phyloP scores from a whole-genome alignment of 1,140 invertebrate species.

The Saccostrea cuccullata region DNA sequence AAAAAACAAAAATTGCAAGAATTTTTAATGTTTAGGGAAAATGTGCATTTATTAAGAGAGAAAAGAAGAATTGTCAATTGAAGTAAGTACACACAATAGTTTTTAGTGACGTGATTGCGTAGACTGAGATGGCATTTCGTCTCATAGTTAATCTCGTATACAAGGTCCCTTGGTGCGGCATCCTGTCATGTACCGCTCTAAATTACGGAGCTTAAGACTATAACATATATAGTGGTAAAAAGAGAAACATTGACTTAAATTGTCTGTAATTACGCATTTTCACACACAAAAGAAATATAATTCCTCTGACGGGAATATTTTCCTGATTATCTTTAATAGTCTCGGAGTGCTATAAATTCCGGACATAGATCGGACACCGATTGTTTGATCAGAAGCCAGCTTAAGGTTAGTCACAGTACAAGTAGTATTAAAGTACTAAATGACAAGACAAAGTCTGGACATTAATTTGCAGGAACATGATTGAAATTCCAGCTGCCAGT shows the following conservation, averaged over 20 bases:
- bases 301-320: background rate
- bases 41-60: too few species aligned
- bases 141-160: too few species aligned
- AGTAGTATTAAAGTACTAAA: constrained; percentile 11
- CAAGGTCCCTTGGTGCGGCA: background rate
- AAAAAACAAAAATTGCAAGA: too few species aligned
- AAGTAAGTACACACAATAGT: too few species aligned
- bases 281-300: constrained; percentile 12
- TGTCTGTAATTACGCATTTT: background rate
- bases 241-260: background rate
- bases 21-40: too few species aligned
- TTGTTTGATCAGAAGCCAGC: constrained; percentile 14
- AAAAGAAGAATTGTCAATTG: too few species aligned
- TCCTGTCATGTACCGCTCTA: background rate
- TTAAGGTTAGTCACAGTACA: background rate
- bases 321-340: constrained; percentile 22
- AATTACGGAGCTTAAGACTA: background rate
- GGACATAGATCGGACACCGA: background rate
- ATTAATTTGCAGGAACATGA: background rate
- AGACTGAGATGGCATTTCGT: too few species aligned
- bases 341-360: background rate
- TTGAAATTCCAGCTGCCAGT: constrained; percentile 4
- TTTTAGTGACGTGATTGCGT: too few species aligned
- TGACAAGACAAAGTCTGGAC: constrained; percentile 6
- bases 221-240: background rate